Base-by-base conservation (phyloP, 2,113 vertebrate genomes). In the Eubucco bourcierii region DNA sequence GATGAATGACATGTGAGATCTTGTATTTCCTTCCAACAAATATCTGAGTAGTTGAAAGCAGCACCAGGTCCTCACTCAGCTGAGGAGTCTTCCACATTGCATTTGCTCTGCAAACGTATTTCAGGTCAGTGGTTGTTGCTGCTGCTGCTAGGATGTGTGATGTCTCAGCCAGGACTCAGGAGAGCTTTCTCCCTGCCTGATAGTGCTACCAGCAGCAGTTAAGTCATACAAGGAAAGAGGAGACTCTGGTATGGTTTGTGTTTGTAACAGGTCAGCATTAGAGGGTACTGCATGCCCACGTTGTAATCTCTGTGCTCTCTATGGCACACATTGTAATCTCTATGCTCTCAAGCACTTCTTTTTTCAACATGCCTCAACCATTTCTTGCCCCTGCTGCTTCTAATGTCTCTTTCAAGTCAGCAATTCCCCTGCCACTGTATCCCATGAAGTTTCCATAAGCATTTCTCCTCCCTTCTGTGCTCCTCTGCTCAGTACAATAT, bases 21-120 rank as follows among this genome's bases (percentile, higher is more conserved):
- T 16, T 64, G 23, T 64, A 39, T 64, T 64, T 64, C 39, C 61
- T 28, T 39, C 34, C 61, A 39, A 39, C 37, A 64, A 39, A 64
- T 27, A 34, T 39, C 61, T 39, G 61, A 24, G 37, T 39, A 64
- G 24, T 19, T 39, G 16, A 39, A 64, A 27, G 17, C 37, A 39
- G 24, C 34, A 64, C 16, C 10, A 64, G 24, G 24, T 64, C 34
- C 61, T 64, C 0, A 1, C 44, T 59, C 73, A 55, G 15, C 46
- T 6, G 39, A 64, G 72, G 33, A 37, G 39, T 70, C 60, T 34
- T 70, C 12, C 0, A 1, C 16, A 3, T 23, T 71, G 65, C 24
- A 37, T 77, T 60, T 21, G 7, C 27, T 7, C 41, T 39, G 34
- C 34, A 64, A 86, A 59, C n/a, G n/a, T 0, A 0, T 47, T 67